phyloP scores from a whole-genome alignment of 2,113 vertebrate species.

The Xiphorhynchus elegans region DNA sequence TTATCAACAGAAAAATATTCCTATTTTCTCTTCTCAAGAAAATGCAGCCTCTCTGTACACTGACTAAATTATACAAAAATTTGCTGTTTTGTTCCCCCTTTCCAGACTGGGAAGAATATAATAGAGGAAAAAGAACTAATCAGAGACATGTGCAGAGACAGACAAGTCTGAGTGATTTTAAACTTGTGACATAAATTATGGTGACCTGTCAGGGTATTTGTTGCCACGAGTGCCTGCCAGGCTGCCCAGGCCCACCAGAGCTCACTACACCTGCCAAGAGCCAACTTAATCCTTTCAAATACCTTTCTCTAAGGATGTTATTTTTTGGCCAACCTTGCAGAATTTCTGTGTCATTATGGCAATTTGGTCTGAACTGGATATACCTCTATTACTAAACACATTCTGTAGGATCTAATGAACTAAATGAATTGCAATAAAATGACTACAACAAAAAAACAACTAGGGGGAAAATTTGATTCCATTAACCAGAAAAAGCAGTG shows the following conservation, averaged over 20 bases:
- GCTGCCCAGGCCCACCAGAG: neutral
- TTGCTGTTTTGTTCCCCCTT: neutral
- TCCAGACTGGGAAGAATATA: neutral
- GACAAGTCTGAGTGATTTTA: neutral
- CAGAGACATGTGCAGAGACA: neutral
- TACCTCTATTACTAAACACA: neutral
- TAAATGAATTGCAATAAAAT: neutral
- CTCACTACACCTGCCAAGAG: neutral
- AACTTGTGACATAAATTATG: neutral
- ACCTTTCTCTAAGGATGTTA: neutral
- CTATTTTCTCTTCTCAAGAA: neutral
- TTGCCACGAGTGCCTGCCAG: neutral
- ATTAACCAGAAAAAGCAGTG: neutral
- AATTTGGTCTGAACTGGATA: neutral
- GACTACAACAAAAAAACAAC: neutral
- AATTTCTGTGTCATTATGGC: neutral
- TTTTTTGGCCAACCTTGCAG: neutral
- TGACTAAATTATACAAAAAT: neutral
- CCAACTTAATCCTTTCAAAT: neutral
- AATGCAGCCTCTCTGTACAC: neutral
- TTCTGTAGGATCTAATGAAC: neutral
- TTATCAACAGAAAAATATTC: neutral
- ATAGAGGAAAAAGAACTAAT: neutral
- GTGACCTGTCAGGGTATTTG: neutral
- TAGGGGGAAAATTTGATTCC: neutral